A percentile compares a stretch with the other conserved stretches of the same genome.
These are phyloP conservation scores for Neodontobutis hainanensis DNA, from an alignment of 2,113 vertebrate genomes.

Conservation along the genomic window DNA sequence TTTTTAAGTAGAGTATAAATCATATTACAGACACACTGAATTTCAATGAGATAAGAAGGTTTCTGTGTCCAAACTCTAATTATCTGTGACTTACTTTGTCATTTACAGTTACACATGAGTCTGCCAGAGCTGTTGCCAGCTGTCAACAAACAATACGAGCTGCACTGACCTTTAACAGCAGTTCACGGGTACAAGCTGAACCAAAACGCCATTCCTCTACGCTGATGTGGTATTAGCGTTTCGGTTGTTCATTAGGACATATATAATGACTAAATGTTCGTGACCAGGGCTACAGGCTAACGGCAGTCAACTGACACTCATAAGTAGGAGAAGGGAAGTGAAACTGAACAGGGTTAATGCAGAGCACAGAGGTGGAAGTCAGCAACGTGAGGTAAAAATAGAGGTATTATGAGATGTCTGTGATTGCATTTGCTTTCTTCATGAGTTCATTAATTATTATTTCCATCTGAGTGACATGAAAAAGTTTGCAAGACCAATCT, in stretches of 20 bases:
- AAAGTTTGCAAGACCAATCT: too few species aligned
- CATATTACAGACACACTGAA: neutral
- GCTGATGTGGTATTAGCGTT: neutral
- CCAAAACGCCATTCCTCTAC: neutral
- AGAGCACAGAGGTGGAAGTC: conserved; percentile 11
- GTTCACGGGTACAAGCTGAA: neutral
- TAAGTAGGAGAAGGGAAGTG: conserved; percentile 29
- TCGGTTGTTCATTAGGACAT: neutral
- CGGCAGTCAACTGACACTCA: neutral
- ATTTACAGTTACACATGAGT: conserved; percentile 30
- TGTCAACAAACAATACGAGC: conserved; percentile 2
- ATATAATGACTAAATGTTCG: neutral
- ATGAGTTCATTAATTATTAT: neutral
- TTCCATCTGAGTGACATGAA: too few species aligned
- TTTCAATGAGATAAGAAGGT: neutral
- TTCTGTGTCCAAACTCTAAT: neutral
- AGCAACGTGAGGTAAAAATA: too few species aligned
- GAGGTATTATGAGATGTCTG: too few species aligned
- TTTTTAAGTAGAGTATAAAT: neutral
- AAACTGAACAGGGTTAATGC: conserved; percentile 10
- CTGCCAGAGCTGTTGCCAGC: conserved; percentile 1
- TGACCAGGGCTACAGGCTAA: conserved; percentile 19
- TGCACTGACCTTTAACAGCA: conserved; percentile 14
- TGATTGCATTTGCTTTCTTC: too few species aligned
- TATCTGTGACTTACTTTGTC: conserved; percentile 8